Conservation (phyloP, 2,888 invertebrate species). For the Fragum sueziense region DNA sequence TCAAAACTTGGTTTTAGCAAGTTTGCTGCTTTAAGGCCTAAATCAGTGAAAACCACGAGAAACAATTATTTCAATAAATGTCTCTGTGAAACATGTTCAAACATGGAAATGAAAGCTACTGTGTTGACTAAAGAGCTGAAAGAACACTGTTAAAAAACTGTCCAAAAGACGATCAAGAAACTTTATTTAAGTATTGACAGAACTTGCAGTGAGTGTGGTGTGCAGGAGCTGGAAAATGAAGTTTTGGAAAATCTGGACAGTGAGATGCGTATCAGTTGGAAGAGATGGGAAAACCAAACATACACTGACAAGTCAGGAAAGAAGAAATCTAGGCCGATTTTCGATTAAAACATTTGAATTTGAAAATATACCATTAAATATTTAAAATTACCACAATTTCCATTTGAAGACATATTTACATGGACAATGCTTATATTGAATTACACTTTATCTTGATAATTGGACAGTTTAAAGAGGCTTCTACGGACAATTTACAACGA, state of each 20-base stretch:
- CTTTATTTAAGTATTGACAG: slow-evolving; percentile 7
- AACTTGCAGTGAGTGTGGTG: slow-evolving; percentile 9
- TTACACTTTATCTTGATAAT: too few relatives aligned
- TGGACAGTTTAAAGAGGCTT: too few relatives aligned
- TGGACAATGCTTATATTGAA: too few relatives aligned
- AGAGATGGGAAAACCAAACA: slow-evolving; percentile 10
- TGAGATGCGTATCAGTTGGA: neutral
- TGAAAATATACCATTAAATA: too few relatives aligned
- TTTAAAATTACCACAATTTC: too few relatives aligned
- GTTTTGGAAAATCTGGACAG: neutral
- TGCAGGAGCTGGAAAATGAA: neutral
- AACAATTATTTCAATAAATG: neutral
- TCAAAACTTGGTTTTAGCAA: neutral
- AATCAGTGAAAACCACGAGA: neutral
- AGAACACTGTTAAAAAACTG: neutral
- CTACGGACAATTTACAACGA: too few relatives aligned
- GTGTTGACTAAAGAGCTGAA: neutral
- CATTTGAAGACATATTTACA: too few relatives aligned
- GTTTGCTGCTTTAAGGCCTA: slow-evolving; percentile 3
- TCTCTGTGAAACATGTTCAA: neutral
- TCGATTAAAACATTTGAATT: too few relatives aligned
- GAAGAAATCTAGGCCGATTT: slow-evolving; percentile 11
- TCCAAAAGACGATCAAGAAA: slow-evolving; percentile 4
- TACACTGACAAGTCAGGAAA: slow-evolving; percentile 16
- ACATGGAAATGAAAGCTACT: slow-evolving; percentile 2